Conservation (phyloP, 2,797 vertebrate genomes). For the Enteromius viviparus region DNA sequence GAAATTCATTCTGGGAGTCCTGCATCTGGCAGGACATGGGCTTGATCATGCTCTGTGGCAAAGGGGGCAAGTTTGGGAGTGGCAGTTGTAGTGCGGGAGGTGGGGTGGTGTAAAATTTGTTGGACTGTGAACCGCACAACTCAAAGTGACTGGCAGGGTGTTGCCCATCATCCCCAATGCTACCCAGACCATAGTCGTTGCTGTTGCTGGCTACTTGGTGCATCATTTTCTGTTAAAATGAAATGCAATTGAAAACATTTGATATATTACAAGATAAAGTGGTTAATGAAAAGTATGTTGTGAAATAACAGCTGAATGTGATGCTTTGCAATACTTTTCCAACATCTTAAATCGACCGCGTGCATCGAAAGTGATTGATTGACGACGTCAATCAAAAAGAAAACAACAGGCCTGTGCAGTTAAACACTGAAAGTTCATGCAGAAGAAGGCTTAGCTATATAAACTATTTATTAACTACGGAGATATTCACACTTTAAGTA, state of each 20-base stretch:
- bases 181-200: conserved; percentile 90
- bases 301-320: not conserved
- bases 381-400: conserved; percentile 43
- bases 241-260: not conserved
- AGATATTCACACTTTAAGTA: not conserved
- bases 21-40: conserved; percentile 90
- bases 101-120: conserved; percentile 85
- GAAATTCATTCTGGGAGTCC: conserved; percentile 84
- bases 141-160: conserved; percentile 92
- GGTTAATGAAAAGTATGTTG: not conserved
- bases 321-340: not conserved
- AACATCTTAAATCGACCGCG: conserved; percentile 11
- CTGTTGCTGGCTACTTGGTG: conserved; percentile 91
- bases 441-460: not conserved
- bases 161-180: conserved; percentile 88
- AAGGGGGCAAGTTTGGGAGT: conserved; percentile 72
- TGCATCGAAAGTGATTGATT: conserved; percentile 1
- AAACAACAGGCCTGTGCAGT: conserved; percentile 48
- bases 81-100: conserved; percentile 77
- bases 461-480: not conserved
- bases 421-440: conserved; percentile 20
- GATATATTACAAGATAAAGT: not conserved
- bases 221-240: conserved; percentile 91
- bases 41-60: conserved; percentile 88
- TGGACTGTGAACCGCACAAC: conserved; percentile 88